A percentile compares a stretch with the other conserved stretches of the same genome.
Evolutionary conservation across 2,113 vertebrate species (phyloP).

Genomic region (Eidolon helvum): DNA sequence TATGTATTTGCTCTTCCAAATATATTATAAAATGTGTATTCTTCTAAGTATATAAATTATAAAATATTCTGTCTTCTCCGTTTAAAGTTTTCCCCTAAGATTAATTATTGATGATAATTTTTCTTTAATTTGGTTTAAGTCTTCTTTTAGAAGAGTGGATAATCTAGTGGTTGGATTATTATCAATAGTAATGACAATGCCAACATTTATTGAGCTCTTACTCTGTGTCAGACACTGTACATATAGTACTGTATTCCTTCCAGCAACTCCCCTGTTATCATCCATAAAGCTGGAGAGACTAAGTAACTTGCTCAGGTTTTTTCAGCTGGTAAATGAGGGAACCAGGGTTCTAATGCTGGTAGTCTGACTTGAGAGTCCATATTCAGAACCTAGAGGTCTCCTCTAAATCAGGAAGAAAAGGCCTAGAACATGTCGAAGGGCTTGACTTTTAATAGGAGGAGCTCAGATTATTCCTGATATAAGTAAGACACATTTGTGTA

Average conservation of each 20-base stretch:
- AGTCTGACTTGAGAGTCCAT: neutral
- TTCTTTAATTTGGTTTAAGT: constrained; percentile 4
- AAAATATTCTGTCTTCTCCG: neutral
- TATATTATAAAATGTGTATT: neutral
- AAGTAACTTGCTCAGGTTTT: neutral
- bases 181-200: neutral
- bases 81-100: neutral
- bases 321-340: neutral
- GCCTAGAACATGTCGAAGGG: neutral
- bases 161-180: neutral
- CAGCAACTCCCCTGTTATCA: neutral
- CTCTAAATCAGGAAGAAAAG: neutral
- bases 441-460: neutral
- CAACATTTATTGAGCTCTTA: neutral
- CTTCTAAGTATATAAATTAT: too few species aligned
- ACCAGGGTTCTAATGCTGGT: neutral
- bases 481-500: neutral
- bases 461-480: neutral
- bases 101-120: neutral
- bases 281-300: neutral
- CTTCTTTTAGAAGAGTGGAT: neutral
- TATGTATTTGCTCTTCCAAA: neutral
- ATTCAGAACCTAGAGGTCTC: neutral
- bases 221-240: neutral
- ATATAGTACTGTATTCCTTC: neutral